A percentile compares a stretch with the other conserved stretches of the same genome.
Conservation (phyloP, 2,797 vertebrate genomes). For the Iguana delicatissima region DNA sequence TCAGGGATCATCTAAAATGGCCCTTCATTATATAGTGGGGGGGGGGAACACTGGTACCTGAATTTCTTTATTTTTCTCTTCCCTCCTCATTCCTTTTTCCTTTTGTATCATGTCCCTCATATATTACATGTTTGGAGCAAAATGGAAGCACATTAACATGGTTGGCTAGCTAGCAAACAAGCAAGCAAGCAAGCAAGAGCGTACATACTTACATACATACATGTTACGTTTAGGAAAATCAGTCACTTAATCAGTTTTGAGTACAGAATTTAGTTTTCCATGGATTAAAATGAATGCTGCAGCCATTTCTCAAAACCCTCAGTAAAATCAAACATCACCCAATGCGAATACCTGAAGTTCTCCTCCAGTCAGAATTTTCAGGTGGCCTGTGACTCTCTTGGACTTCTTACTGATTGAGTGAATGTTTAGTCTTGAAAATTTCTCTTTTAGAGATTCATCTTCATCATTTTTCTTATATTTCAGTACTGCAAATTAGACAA, state of each 20-base stretch:
- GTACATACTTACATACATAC: too few relatives aligned
- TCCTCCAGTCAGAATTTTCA: slow-evolving; percentile 93
- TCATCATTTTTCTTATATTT: slow-evolving; percentile 95
- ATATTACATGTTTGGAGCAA: background rate
- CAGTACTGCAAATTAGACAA: slow-evolving; percentile 85
- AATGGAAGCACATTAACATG: too few relatives aligned
- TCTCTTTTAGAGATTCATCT: slow-evolving; percentile 92
- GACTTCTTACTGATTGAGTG: slow-evolving; percentile 98
- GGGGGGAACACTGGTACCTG: background rate
- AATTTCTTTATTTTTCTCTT: background rate
- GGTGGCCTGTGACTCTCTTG: slow-evolving; percentile 93
- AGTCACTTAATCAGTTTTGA: slow-evolving; percentile 26
- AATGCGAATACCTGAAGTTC: slow-evolving; percentile 90
- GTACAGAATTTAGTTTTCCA: background rate
- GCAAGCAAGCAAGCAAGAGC: too few relatives aligned
- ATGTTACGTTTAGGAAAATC: background rate
- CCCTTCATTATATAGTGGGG: background rate
- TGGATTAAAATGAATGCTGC: background rate
- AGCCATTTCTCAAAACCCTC: slow-evolving; percentile 44
- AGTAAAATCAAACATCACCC: slow-evolving; percentile 38
- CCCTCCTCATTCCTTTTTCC: background rate
- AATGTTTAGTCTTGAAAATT: slow-evolving; percentile 93
- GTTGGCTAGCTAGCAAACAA: too few relatives aligned
- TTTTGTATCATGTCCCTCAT: background rate
- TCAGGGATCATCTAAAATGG: background rate